Percentiles rank a stretch among this genome's conserved stretches.
phyloP scores from a whole-genome alignment of 1,140 invertebrate species.

The Plectrocnemia conspersa region DNA sequence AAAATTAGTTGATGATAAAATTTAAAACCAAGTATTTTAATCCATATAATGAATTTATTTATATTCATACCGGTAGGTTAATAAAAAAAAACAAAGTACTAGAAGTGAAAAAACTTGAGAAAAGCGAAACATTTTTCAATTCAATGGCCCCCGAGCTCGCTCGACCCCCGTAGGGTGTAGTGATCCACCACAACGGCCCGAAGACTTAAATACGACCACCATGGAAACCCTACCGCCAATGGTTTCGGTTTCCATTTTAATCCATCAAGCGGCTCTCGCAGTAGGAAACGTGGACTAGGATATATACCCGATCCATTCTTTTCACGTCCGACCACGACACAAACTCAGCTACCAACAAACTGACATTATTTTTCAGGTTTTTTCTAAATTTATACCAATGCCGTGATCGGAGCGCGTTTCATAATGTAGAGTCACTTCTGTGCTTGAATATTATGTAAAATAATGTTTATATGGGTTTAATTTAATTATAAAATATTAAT shows the following conservation, averaged over 20 bases:
- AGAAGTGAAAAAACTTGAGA: no score
- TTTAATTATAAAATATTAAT: neutral
- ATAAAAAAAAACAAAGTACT: no score
- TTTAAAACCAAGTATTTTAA: no score
- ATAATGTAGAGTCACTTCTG: slow-evolving; percentile 28
- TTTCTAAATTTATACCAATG: slow-evolving; percentile 11
- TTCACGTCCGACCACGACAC: neutral
- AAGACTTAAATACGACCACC: slow-evolving; percentile 55
- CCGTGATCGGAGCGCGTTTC: slow-evolving; percentile 16
- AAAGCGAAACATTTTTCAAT: slow-evolving; percentile 15
- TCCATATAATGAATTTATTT: no score
- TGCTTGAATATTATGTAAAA: neutral
- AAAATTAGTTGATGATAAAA: no score
- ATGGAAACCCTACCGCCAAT: slow-evolving; percentile 16
- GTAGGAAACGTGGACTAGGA: slow-evolving; percentile 20
- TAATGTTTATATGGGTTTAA: neutral
- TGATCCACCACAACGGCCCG: slow-evolving; percentile 63
- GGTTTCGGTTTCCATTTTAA: slow-evolving; percentile 14
- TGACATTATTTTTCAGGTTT: neutral
- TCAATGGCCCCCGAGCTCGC: slow-evolving; percentile 30
- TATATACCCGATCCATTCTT: neutral
- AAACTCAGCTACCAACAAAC: no score
- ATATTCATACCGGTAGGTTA: no score
- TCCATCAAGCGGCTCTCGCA: slow-evolving; percentile 27
- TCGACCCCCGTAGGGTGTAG: slow-evolving; percentile 47